Conservation (phyloP, 2,797 vertebrate species). For the Acropternis orthonyx region DNA sequence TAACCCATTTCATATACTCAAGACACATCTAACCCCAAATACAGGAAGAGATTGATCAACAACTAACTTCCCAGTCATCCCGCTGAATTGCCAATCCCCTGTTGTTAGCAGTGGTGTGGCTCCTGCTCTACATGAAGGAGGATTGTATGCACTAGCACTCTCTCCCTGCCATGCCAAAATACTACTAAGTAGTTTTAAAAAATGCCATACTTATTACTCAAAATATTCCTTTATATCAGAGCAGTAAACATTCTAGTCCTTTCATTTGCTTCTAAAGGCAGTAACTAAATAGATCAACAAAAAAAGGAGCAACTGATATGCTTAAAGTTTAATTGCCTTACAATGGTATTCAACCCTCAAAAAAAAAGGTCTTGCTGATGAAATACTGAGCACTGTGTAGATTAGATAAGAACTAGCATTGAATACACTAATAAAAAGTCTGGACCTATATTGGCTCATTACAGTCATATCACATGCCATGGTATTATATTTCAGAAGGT, state of each 20-base stretch:
- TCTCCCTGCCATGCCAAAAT: neutral
- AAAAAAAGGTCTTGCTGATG: neutral
- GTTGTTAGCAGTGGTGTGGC: neutral
- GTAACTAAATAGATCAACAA: neutral
- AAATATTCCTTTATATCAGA: neutral
- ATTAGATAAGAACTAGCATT: neutral
- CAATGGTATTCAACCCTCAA: neutral
- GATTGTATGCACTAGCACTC: neutral
- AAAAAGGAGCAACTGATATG: neutral
- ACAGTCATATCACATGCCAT: neutral
- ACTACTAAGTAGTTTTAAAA: neutral
- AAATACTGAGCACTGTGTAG: neutral
- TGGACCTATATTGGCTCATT: neutral
- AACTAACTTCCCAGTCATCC: neutral
- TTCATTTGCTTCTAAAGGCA: neutral
- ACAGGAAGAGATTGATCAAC: neutral
- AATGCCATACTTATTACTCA: fast-evolving
- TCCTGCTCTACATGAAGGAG: neutral
- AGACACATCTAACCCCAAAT: neutral
- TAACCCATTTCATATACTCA: neutral
- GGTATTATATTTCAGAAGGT: neutral
- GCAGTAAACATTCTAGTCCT: neutral
- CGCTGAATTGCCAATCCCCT: neutral
- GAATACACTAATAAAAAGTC: neutral
- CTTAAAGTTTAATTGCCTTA: neutral